Percentiles rank a stretch among this genome's conserved stretches.
These are phyloP conservation scores for Tribolium madens DNA, from an alignment of 1,140 invertebrate species.

Conservation along the genomic window DNA sequence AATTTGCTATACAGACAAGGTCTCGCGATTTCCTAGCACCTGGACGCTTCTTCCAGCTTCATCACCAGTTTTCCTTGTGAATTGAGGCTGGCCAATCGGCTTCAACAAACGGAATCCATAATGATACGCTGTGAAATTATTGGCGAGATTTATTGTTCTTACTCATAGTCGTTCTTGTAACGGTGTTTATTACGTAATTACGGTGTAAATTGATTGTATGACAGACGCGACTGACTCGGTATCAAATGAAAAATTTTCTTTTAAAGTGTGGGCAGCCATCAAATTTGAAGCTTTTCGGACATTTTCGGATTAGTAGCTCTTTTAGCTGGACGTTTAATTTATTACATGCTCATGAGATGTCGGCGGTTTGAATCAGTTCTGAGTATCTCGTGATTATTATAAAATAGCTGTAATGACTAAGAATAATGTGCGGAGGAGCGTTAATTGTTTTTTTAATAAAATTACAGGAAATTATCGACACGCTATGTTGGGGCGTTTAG, in stretches of 20 bases:
- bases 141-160: neutral
- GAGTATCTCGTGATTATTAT: neutral
- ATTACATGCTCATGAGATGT: neutral
- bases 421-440: slow-evolving; percentile 7
- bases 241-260: neutral
- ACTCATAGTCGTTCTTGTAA: neutral
- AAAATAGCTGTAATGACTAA: slow-evolving; percentile 3
- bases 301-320: neutral
- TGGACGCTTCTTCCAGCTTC: neutral
- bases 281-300: neutral
- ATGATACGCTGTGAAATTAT: neutral
- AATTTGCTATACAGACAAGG: neutral
- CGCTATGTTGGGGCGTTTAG: neutral
- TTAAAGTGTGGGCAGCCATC: neutral
- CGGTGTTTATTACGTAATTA: neutral
- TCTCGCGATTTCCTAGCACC: neutral
- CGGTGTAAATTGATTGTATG: neutral
- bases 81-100: neutral
- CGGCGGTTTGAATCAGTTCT: neutral
- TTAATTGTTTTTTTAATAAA: slow-evolving; percentile 18
- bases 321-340: neutral
- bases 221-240: too few species aligned
- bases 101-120: neutral
- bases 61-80: neutral
- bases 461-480: neutral